These are phyloP conservation scores for Archips crataeganus DNA, from an alignment of 2,888 invertebrate genomes.

Conservation along the genomic window DNA sequence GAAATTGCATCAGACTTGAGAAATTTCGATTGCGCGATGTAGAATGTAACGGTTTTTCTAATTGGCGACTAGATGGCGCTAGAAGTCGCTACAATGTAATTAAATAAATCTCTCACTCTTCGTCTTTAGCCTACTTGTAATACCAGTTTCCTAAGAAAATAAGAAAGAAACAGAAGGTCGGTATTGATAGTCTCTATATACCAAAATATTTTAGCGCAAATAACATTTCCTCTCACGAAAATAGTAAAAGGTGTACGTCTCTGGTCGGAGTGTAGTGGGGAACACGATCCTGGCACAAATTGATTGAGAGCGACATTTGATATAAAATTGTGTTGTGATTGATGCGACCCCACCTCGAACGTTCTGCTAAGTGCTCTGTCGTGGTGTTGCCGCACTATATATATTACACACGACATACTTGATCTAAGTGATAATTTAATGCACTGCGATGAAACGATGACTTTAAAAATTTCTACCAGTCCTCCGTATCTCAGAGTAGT, in stretches of 20 bases:
- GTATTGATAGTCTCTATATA: background rate
- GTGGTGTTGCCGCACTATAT: constrained; percentile 59
- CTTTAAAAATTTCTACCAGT: background rate
- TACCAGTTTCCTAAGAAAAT: background rate
- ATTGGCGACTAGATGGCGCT: no score
- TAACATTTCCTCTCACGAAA: constrained; percentile 49
- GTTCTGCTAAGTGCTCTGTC: constrained; percentile 82
- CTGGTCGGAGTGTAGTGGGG: constrained; percentile 66
- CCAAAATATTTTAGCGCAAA: constrained; percentile 37
- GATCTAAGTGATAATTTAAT: constrained; percentile 8
- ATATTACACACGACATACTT: constrained; percentile 51
- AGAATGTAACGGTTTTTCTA: no score
- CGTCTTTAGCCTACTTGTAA: background rate
- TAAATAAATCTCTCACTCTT: no score
- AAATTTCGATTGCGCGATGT: no score
- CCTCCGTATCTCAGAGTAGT: background rate
- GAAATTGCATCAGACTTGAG: no score
- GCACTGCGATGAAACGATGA: background rate
- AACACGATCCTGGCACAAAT: constrained; percentile 83
- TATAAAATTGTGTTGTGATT: constrained; percentile 86
- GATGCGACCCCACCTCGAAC: constrained; percentile 80
- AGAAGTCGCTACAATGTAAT: no score
- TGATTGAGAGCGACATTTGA: constrained; percentile 86
- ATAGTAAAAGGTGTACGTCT: constrained; percentile 60
- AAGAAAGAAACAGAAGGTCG: background rate